These are phyloP conservation scores for Cosmia pyralina DNA, from an alignment of 2,888 invertebrate genomes.

Conservation along the genomic window DNA sequence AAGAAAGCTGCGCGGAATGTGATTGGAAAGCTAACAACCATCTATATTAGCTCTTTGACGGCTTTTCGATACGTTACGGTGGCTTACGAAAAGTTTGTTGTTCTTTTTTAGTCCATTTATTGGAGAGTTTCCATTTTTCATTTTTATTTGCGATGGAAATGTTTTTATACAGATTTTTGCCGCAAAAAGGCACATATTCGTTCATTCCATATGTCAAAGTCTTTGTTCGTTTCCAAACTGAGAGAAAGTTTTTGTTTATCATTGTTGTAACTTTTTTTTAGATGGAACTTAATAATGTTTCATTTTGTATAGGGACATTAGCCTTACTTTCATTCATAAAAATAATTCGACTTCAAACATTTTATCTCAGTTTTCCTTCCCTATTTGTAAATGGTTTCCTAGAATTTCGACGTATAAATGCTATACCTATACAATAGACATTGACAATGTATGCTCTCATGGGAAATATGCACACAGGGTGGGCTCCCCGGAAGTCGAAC, in stretches of 20 bases:
- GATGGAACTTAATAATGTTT: background rate
- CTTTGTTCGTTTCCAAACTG: background rate
- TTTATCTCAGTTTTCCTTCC: background rate
- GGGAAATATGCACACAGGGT: conserved; percentile 11
- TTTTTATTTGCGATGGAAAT: conserved; percentile 29
- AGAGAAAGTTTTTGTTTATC: background rate
- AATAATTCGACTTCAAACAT: background rate
- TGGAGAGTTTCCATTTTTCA: conserved; percentile 31
- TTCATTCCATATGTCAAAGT: background rate
- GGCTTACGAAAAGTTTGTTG: conserved; percentile 41
- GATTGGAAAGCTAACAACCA: conserved; percentile 41
- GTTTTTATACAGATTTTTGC: conserved; percentile 19
- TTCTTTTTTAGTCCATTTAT: conserved; percentile 40
- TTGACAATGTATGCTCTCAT: conserved; percentile 6
- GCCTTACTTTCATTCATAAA: background rate
- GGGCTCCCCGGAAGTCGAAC: conserved; percentile 33
- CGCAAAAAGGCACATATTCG: background rate
- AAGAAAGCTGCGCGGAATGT: conserved; percentile 42
- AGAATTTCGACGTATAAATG: background rate
- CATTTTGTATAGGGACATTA: background rate
- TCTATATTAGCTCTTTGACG: conserved; percentile 47
- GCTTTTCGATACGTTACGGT: conserved; percentile 43
- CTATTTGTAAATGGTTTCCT: background rate
- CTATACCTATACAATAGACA: background rate
- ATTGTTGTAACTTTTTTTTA: background rate